Base-by-base conservation (phyloP, 2,113 vertebrate species). In the Clinocottus analis region DNA sequence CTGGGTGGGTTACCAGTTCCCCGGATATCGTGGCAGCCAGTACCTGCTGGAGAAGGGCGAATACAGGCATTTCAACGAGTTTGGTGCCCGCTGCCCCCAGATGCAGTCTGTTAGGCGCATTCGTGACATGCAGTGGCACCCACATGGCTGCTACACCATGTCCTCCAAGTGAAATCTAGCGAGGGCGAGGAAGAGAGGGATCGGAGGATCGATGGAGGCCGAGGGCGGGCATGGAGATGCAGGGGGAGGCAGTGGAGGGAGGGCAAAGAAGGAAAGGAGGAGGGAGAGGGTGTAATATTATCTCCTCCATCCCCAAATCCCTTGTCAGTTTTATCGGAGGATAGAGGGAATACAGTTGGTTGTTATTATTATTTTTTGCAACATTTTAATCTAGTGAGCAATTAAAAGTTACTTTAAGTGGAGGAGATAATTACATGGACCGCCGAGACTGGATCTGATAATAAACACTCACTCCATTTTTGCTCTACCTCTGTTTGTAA, bases 1-100 rank as follows among this genome's bases (percentile, higher is more conserved):
- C 25, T 95, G 92, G 90, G 94, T 95, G 70, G 94, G 94, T 14
- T 95, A 95, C 84, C 94, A 95, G 92, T 95, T 90, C 87, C 94
- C 94, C 0, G 95, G 94, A 33, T 94, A 94, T 86, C 91, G 94
- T 41, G 93, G 93, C 68, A 91, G 87, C 88, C 94, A 94, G 91
- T 94, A 88, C 80, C 82, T 95, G 80, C 83, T 94, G 63, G 93
- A 94, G 88, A 94, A 92, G 87, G 91, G 91, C 0, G 93, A 95
- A 2, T 94, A 41, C 92, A 88, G 77, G 74, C 94, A 95, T 72
- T 95, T 94, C 87, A 95, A 94, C 3, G 93, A 94, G 84, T 94
- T 69, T 2, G 91, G 94, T 0, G 94, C 91, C 69, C 90, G 90
- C 66, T 85, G 74, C 81, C 94, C 94, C 49, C 91, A 93, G 90